These are phyloP conservation scores for Nasonia oneida DNA, from an alignment of 2,888 invertebrate genomes.

Conservation along the genomic window DNA sequence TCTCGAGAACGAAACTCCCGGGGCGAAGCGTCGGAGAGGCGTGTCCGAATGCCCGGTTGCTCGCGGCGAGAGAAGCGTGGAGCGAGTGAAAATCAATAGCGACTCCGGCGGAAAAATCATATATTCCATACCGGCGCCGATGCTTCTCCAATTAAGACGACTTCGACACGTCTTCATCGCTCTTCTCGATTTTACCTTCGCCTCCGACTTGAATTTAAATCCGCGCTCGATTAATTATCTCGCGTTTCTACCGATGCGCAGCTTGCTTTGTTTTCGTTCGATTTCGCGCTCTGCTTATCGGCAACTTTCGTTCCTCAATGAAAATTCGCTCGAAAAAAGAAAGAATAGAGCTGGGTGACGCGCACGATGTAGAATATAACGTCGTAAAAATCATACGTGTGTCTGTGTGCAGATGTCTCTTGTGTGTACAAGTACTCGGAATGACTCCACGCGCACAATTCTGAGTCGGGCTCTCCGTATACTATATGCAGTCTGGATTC, in stretches of 20 bases:
- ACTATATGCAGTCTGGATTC: background rate
- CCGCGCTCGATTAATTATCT: background rate
- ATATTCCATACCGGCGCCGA: background rate
- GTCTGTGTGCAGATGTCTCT: background rate
- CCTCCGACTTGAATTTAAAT: background rate
- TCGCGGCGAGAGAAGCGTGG: background rate
- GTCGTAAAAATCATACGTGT: slow-evolving; percentile 21
- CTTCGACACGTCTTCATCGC: background rate
- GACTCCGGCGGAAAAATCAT: background rate
- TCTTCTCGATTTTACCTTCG: background rate
- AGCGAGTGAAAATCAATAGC: background rate
- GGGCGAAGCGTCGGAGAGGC: slow-evolving; percentile 11
- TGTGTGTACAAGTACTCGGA: slow-evolving; percentile 21
- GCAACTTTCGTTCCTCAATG: background rate
- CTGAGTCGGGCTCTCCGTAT: background rate
- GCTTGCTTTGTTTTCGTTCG: background rate
- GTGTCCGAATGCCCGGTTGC: background rate
- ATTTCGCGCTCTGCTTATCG: slow-evolving; percentile 4
- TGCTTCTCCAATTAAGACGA: background rate
- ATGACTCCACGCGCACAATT: slow-evolving; percentile 29
- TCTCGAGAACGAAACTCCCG: background rate
- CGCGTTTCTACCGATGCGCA: background rate
- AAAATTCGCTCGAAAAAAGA: slow-evolving; percentile 22
- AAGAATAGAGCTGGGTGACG: slow-evolving; percentile 31
- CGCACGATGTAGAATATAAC: slow-evolving; percentile 11